Evolutionary conservation across 2,888 invertebrate species (phyloP).

Genomic region (Tipula vernalis): DNA sequence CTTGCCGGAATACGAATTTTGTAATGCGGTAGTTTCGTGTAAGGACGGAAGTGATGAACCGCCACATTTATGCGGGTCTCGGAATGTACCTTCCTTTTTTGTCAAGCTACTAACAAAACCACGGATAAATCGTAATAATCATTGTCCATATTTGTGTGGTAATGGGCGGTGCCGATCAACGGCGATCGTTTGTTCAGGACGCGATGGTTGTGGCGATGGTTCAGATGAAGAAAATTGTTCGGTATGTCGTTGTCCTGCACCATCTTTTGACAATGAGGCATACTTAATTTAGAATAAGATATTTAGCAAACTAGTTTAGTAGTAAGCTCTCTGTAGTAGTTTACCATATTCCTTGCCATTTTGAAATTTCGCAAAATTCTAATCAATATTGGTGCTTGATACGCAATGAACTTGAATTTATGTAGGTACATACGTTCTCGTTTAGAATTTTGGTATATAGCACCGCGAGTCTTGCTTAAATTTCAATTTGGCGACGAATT

Average conservation of each 20-base stretch:
- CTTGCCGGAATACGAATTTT: conserved; percentile 80
- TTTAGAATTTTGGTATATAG: background rate
- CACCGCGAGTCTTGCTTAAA: background rate
- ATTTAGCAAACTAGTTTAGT: background rate
- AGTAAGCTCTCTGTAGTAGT: background rate
- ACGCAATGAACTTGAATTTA: no score
- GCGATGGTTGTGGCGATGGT: conserved; percentile 85
- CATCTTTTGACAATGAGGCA: conserved; percentile 15
- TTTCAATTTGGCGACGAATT: background rate
- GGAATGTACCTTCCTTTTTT: conserved; percentile 34
- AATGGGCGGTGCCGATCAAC: conserved; percentile 81
- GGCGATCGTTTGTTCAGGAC: conserved; percentile 79
- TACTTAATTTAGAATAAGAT: background rate
- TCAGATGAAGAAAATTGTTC: conserved; percentile 75
- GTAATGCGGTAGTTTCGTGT: conserved; percentile 78
- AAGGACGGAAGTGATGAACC: conserved; percentile 84
- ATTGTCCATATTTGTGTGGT: conserved; percentile 71
- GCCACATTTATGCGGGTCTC: conserved; percentile 53
- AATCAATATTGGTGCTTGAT: background rate
- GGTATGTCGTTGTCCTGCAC: conserved; percentile 61
- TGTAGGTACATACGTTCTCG: background rate
- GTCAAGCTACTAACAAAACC: conserved; percentile 25
- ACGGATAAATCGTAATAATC: conserved; percentile 20
- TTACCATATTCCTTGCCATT: background rate
- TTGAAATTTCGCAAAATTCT: background rate